These are phyloP conservation scores for Smittia aterrima DNA, from an alignment of 2,888 invertebrate species.

Conservation along the genomic window DNA sequence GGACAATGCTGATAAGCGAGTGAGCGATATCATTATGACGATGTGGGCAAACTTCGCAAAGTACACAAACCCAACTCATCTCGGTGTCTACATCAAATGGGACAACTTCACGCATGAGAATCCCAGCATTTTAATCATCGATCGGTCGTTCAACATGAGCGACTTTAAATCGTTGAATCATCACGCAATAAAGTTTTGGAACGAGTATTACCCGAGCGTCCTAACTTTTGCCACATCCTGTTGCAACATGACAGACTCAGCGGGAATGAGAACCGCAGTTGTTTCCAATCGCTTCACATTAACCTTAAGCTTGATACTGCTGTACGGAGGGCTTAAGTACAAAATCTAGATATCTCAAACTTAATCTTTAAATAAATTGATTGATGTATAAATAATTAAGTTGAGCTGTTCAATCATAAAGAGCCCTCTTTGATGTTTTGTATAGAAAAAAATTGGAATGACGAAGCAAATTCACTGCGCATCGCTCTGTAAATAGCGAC, in stretches of 20 bases:
- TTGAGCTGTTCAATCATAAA: constrained; percentile 1
- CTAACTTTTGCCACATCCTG: constrained; percentile 71
- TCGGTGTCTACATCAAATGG: constrained; percentile 74
- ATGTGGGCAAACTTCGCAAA: constrained; percentile 78
- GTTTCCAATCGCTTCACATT: not conserved
- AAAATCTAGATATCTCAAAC: not conserved
- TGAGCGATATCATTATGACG: constrained; percentile 76
- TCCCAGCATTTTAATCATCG: constrained; percentile 71
- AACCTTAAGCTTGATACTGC: not conserved
- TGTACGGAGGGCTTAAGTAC: constrained; percentile 10
- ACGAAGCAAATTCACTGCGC: not conserved
- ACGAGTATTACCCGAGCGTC: constrained; percentile 76
- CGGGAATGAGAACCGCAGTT: not conserved
- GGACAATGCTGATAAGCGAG: constrained; percentile 74
- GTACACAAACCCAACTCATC: constrained; percentile 68
- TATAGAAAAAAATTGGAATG: not conserved
- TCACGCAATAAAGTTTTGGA: constrained; percentile 79
- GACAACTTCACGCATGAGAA: constrained; percentile 65
- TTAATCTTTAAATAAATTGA: not conserved
- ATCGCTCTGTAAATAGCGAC: not conserved
- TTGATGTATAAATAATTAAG: constrained; percentile 15
- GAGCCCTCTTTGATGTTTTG: not conserved
- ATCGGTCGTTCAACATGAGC: constrained; percentile 75
- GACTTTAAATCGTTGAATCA: constrained; percentile 67
- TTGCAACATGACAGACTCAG: constrained; percentile 60